A percentile compares a stretch with the other conserved stretches of the same genome.
phyloP scores from a whole-genome alignment of 1,140 invertebrate species.

The Bombus breviceps region DNA sequence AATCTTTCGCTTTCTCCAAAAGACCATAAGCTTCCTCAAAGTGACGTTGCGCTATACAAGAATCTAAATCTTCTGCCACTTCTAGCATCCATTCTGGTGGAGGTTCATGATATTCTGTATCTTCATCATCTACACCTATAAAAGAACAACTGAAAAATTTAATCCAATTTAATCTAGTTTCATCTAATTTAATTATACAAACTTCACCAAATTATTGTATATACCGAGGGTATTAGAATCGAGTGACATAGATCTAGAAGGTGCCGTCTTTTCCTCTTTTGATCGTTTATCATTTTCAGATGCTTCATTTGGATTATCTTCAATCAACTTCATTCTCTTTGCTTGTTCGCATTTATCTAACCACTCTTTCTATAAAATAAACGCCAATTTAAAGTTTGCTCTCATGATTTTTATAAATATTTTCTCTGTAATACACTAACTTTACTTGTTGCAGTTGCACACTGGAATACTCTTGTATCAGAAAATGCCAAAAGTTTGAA shows the following conservation, averaged over 20 bases:
- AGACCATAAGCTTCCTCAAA: slow-evolving; percentile 97
- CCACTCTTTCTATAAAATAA: slow-evolving; percentile 92
- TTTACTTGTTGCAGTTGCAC: slow-evolving; percentile 92
- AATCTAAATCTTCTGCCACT: slow-evolving; percentile 97
- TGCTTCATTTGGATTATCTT: slow-evolving; percentile 81
- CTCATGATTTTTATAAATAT: neutral
- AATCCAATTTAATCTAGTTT: slow-evolving; percentile 22
- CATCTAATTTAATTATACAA: neutral
- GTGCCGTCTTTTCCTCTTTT: slow-evolving; percentile 64
- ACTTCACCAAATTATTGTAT: neutral
- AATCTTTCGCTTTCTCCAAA: slow-evolving; percentile 89
- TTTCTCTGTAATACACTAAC: slow-evolving; percentile 73
- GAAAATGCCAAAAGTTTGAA: slow-evolving; percentile 98
- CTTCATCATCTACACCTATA: slow-evolving; percentile 82
- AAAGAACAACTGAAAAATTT: slow-evolving; percentile 50
- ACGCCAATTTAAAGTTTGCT: slow-evolving; percentile 30
- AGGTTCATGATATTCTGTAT: slow-evolving; percentile 81
- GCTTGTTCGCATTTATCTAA: slow-evolving; percentile 95
- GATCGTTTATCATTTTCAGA: slow-evolving; percentile 56
- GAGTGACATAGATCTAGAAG: slow-evolving; percentile 75
- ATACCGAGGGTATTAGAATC: slow-evolving; percentile 76
- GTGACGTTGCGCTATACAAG: slow-evolving; percentile 97
- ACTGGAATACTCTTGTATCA: slow-evolving; percentile 96
- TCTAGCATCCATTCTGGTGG: slow-evolving; percentile 96
- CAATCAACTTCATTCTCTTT: slow-evolving; percentile 91